These are phyloP conservation scores for Hyles euphorbiae DNA, from an alignment of 1,140 invertebrate genomes.

Conservation along the genomic window DNA sequence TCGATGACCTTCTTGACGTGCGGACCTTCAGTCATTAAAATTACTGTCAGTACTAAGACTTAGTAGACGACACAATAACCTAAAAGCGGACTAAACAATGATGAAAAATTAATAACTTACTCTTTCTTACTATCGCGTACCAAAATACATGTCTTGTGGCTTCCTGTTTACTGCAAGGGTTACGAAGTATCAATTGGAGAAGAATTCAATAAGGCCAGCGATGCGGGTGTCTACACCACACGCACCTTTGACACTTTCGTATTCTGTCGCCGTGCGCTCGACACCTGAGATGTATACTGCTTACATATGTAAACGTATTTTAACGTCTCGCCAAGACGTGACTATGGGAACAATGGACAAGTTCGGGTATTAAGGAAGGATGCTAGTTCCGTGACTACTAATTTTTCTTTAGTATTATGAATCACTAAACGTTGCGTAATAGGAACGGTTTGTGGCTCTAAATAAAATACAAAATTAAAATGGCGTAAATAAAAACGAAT, in stretches of 20 bases:
- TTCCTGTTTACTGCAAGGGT: constrained; percentile 43
- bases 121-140: constrained; percentile 8
- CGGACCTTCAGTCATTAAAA: too few relatives aligned
- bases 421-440: not conserved
- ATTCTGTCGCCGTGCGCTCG: constrained; percentile 37
- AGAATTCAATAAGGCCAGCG: constrained; percentile 49
- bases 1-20: too few relatives aligned
- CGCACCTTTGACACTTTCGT: constrained; percentile 33
- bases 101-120: too few relatives aligned
- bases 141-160: constrained; percentile 33
- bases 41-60: too few relatives aligned
- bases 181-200: constrained; percentile 48
- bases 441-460: not conserved
- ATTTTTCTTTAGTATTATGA: not conserved
- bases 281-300: constrained; percentile 27
- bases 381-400: too few relatives aligned
- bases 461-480: too few relatives aligned
- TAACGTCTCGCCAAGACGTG: constrained; percentile 24
- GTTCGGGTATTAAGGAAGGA: too few relatives aligned
- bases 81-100: too few relatives aligned
- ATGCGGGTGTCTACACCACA: constrained; percentile 28
- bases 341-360: not conserved
- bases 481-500: too few relatives aligned
- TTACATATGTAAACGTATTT: constrained; percentile 19
- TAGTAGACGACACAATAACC: too few relatives aligned